These are phyloP conservation scores for Campoplex nolae DNA, from an alignment of 2,888 invertebrate species.

Conservation along the genomic window DNA sequence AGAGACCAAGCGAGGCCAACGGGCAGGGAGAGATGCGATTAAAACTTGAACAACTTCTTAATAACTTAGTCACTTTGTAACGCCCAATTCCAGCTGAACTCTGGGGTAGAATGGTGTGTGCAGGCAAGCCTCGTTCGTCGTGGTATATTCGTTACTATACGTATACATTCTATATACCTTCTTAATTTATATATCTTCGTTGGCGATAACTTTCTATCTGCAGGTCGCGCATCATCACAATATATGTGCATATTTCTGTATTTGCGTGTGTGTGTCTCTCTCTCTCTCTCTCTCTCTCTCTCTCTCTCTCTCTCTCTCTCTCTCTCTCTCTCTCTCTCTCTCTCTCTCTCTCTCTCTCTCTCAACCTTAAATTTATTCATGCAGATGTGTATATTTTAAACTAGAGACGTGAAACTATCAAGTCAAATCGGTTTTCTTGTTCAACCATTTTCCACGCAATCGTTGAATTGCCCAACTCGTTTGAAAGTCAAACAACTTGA, in stretches of 20 bases:
- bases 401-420: conserved; percentile 31
- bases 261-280: background rate
- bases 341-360: too few species aligned
- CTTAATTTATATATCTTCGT: conserved; percentile 40
- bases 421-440: conserved; percentile 31
- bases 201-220: conserved; percentile 52
- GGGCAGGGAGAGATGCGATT: conserved; percentile 76
- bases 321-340: too few species aligned
- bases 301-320: too few species aligned
- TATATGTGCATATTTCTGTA: background rate
- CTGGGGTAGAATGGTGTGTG: conserved; percentile 68
- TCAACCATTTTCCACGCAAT: conserved; percentile 26
- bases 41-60: conserved; percentile 80
- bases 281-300: too few species aligned
- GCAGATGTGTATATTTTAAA: background rate
- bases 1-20: conserved; percentile 51
- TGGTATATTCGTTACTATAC: conserved; percentile 47
- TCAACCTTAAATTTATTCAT: background rate
- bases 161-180: conserved; percentile 9
- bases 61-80: conserved; percentile 79
- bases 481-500: background rate
- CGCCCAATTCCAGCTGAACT: conserved; percentile 77
- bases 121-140: conserved; percentile 30
- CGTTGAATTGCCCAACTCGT: conserved; percentile 10
- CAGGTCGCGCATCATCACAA: conserved; percentile 50